Evolutionary conservation across 2,113 vertebrate genomes (phyloP).

Genomic region (Pseudorectes ferrugineus): DNA sequence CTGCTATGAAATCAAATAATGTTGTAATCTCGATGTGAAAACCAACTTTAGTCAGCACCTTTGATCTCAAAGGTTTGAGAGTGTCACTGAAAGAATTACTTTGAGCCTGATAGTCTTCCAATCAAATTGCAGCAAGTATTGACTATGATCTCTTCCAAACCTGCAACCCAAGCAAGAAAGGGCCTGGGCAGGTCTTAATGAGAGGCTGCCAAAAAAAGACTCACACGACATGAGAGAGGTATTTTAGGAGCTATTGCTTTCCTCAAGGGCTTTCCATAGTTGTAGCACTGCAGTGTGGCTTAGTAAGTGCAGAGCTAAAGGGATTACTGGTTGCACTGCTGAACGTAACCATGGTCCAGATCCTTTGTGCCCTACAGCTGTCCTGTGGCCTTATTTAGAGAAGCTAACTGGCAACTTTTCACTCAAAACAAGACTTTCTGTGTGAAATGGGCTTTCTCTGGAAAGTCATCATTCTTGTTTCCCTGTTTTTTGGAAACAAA

Average conservation of each 20-base stretch:
- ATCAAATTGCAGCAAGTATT: not conserved
- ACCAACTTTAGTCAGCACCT: constrained; percentile 39
- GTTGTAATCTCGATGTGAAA: constrained; percentile 28
- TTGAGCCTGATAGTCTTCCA: not conserved
- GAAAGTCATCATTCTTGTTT: not conserved
- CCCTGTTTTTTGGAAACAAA: not conserved
- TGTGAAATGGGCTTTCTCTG: not conserved
- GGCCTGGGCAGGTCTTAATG: not conserved
- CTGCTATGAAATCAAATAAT: constrained; percentile 35
- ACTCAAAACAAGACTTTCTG: not conserved
- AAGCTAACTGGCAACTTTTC: not conserved
- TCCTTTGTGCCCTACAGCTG: not conserved
- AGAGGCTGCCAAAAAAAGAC: not conserved
- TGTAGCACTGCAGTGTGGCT: not conserved
- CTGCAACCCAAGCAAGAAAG: not conserved
- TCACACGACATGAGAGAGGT: not conserved
- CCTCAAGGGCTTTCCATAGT: not conserved
- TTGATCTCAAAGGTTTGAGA: constrained; percentile 20
- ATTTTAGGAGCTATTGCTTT: constrained; percentile 1
- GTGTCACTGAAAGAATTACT: not conserved
- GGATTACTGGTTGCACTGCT: not conserved
- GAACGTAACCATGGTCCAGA: not conserved
- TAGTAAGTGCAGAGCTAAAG: not conserved
- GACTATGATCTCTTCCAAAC: not conserved
- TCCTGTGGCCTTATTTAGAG: not conserved